A percentile compares a stretch with the other conserved stretches of the same genome.
phyloP scores from a whole-genome alignment of 1,140 invertebrate species.

The Tigriopus japonicus region DNA sequence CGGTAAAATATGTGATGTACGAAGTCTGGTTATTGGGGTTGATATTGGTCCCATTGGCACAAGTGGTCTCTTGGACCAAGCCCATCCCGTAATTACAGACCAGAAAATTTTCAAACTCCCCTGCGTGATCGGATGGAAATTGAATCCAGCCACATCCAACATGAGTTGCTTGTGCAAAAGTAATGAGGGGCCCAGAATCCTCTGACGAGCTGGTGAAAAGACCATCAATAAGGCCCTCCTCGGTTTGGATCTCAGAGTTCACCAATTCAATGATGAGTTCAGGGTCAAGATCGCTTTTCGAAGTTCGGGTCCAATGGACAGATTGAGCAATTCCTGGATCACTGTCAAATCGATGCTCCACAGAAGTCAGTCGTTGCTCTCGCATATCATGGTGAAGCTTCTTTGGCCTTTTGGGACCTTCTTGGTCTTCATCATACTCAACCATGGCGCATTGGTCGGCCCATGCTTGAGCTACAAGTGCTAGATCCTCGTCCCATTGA shows the following conservation, averaged over 20 bases:
- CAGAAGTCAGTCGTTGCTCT: background rate
- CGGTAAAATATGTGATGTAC: background rate
- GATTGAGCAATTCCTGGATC: background rate
- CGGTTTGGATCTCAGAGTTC: background rate
- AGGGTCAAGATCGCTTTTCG: background rate
- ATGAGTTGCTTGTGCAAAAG: background rate
- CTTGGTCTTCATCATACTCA: background rate
- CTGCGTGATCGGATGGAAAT: background rate
- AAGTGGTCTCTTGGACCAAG: background rate
- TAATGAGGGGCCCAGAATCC: background rate
- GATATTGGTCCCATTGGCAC: background rate
- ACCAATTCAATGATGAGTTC: background rate
- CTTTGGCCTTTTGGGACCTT: background rate
- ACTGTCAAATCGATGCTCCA: background rate
- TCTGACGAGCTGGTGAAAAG: background rate
- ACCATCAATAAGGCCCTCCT: background rate
- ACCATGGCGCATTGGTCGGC: background rate
- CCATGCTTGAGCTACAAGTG: background rate
- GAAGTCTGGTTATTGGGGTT: background rate
- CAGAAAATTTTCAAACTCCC: background rate
- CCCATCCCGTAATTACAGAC: background rate
- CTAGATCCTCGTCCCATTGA: background rate
- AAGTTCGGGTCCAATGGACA: background rate
- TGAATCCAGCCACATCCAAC: background rate
- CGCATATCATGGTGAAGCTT: background rate